Conservation (phyloP, 2,888 invertebrate genomes). For the Drosophila monieri region DNA sequence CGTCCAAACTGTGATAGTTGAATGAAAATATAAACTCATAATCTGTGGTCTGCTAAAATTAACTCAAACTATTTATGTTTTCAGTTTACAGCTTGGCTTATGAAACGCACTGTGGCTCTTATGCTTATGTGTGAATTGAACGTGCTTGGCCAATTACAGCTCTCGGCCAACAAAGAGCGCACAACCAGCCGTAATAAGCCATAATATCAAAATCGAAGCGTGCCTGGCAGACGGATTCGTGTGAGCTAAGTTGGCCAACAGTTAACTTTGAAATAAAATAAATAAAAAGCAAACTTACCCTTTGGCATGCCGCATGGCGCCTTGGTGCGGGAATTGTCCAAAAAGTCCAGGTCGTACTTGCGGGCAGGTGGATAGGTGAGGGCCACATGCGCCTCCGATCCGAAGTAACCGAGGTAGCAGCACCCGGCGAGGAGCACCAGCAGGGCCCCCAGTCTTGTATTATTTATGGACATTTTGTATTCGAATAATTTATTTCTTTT, state of each 20-base stretch:
- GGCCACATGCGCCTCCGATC: constrained; percentile 88
- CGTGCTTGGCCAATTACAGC: constrained; percentile 64
- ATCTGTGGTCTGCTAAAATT: neutral
- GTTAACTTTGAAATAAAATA: constrained; percentile 28
- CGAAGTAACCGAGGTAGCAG: constrained; percentile 29
- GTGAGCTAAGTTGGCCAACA: constrained; percentile 27
- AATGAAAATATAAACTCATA: neutral
- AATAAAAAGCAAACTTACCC: constrained; percentile 86
- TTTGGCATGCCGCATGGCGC: constrained; percentile 98
- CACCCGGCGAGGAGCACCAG: constrained; percentile 41
- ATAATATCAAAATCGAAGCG: constrained; percentile 42
- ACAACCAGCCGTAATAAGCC: constrained; percentile 43
- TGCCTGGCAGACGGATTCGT: constrained; percentile 30
- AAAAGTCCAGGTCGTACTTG: constrained; percentile 94
- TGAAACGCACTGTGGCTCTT: constrained; percentile 34
- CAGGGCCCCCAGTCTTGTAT: constrained; percentile 43
- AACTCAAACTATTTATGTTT: neutral
- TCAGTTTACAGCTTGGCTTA: constrained; percentile 2
- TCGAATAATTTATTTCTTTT: constrained; percentile 49
- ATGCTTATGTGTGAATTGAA: constrained; percentile 57
- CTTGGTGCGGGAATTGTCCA: constrained; percentile 95
- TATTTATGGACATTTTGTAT: constrained; percentile 61
- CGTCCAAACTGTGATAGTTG: neutral
- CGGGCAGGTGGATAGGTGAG: constrained; percentile 95
- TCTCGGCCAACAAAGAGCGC: constrained; percentile 27